These are phyloP conservation scores for Cheilosia variabilis DNA, from an alignment of 2,888 invertebrate species.

Conservation along the genomic window DNA sequence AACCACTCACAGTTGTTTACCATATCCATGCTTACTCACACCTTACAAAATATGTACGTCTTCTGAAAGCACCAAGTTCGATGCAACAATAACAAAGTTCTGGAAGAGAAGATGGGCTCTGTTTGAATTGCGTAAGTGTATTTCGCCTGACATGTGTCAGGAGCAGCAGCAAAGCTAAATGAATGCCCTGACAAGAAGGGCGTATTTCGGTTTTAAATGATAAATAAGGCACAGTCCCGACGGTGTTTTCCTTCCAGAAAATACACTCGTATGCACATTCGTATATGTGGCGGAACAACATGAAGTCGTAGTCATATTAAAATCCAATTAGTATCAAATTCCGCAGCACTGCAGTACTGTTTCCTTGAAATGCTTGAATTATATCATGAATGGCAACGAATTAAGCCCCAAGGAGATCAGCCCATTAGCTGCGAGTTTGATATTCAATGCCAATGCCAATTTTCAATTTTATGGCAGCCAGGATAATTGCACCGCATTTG, in stretches of 20 bases:
- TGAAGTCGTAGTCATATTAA: not conserved
- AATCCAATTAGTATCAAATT: not conserved
- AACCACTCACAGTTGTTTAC: conserved; percentile 2
- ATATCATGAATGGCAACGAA: not conserved
- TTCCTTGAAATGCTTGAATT: not conserved
- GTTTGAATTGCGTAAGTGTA: too few relatives aligned
- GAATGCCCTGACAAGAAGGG: too few relatives aligned
- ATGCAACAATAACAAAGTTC: too few relatives aligned
- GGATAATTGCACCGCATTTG: not conserved
- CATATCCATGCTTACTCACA: not conserved
- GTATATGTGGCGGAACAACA: not conserved
- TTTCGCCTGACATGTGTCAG: too few relatives aligned
- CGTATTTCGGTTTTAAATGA: too few relatives aligned
- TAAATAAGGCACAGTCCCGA: too few relatives aligned
- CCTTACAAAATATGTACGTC: not conserved
- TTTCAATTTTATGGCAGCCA: not conserved
- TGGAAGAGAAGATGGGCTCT: too few relatives aligned
- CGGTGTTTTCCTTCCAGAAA: too few relatives aligned
- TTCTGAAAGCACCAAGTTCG: not conserved
- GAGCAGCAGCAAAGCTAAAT: too few relatives aligned
- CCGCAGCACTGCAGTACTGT: not conserved
- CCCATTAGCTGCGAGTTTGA: not conserved
- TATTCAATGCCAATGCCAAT: not conserved
- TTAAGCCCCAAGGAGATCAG: too few relatives aligned
- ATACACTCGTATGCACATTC: too few relatives aligned